Conservation (phyloP, 1,140 invertebrate species). For the Drosophila santomea region DNA sequence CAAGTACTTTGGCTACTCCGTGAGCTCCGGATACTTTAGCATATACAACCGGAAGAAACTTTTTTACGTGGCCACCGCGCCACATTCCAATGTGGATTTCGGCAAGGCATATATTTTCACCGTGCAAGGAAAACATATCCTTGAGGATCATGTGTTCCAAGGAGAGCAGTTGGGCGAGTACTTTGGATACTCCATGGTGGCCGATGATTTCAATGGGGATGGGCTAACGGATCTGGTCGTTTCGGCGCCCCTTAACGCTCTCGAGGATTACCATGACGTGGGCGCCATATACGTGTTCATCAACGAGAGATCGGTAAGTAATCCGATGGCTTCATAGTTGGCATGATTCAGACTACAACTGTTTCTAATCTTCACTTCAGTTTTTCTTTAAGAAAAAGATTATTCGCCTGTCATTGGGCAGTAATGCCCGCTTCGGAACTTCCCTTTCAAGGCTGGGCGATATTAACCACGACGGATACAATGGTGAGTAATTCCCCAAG, state of each 20-base stretch:
- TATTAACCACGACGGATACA: conserved; percentile 88
- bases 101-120: conserved; percentile 69
- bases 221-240: conserved; percentile 90
- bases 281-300: conserved; percentile 87
- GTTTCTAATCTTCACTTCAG: conserved; percentile 13
- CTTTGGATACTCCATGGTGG: conserved; percentile 89
- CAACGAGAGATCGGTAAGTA: conserved; percentile 85
- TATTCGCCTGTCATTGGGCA: conserved; percentile 45
- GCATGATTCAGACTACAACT: background rate
- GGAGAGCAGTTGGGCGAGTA: conserved; percentile 90
- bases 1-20: conserved; percentile 77
- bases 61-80: conserved; percentile 72
- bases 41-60: conserved; percentile 48
- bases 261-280: conserved; percentile 85
- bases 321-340: background rate
- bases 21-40: conserved; percentile 73
- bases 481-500: conserved; percentile 83
- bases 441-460: conserved; percentile 87
- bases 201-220: conserved; percentile 86
- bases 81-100: conserved; percentile 47
- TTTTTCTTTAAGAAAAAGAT: conserved; percentile 70
- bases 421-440: conserved; percentile 87
- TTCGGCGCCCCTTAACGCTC: conserved; percentile 90
- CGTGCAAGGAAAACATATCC: conserved; percentile 21
- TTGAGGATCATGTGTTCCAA: conserved; percentile 56